Conservation (phyloP, 2,797 vertebrate species). For the Apogon hyalosoma region DNA sequence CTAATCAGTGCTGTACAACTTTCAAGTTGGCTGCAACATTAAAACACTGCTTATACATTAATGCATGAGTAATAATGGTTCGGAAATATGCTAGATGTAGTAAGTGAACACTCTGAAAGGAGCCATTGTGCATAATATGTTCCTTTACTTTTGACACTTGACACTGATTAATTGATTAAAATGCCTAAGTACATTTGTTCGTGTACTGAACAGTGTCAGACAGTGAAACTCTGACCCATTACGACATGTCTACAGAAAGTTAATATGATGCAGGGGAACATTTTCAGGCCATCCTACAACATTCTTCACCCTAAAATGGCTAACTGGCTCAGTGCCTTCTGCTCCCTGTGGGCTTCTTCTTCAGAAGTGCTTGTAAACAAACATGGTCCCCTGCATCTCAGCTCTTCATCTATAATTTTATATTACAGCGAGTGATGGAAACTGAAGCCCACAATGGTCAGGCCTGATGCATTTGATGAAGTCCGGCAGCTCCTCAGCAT, state of each 20-base stretch:
- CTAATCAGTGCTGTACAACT: too few relatives aligned
- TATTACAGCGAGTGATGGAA: slow-evolving; percentile 44
- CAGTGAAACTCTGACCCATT: not conserved
- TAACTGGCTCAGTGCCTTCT: slow-evolving; percentile 2
- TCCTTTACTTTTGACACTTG: too few relatives aligned
- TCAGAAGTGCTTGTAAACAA: slow-evolving; percentile 40
- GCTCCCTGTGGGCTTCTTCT: slow-evolving; percentile 8
- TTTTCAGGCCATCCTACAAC: not conserved
- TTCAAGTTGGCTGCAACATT: too few relatives aligned
- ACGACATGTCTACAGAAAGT: not conserved
- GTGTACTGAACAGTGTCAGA: not conserved
- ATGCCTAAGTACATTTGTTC: too few relatives aligned
- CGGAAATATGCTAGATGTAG: too few relatives aligned
- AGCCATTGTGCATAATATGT: too few relatives aligned
- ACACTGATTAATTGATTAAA: too few relatives aligned
- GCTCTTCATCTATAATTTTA: slow-evolving; percentile 30
- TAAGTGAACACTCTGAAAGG: too few relatives aligned
- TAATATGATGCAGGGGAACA: not conserved
- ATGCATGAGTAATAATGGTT: too few relatives aligned
- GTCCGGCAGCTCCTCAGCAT: slow-evolving; percentile 29
- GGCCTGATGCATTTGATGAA: slow-evolving; percentile 35
- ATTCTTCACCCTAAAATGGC: not conserved
- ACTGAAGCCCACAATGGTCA: slow-evolving; percentile 19
- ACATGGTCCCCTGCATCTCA: slow-evolving; percentile 33
- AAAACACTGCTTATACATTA: too few relatives aligned